Evolutionary conservation across 2,888 invertebrate species (phyloP).

Genomic region (Endomychus coccineus): DNA sequence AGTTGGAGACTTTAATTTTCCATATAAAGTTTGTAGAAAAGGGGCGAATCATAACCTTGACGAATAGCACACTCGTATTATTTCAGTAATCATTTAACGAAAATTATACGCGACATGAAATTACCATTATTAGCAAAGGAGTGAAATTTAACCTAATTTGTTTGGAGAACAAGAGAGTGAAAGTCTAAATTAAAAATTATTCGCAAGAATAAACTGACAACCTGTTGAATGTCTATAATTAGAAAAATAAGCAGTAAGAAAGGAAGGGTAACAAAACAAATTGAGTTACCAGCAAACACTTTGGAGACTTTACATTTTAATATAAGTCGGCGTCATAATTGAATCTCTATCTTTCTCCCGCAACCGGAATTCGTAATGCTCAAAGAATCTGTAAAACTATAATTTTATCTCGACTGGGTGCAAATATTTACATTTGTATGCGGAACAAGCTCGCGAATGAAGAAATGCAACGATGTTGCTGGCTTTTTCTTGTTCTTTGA

Average conservation of each 20-base stretch:
- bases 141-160: too few relatives aligned
- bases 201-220: conserved; percentile 30
- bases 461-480: too few relatives aligned
- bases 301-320: conserved; percentile 38
- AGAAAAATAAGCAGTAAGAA: conserved; percentile 34
- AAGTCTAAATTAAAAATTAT: conserved; percentile 38
- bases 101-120: too few relatives aligned
- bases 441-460: conserved; percentile 24
- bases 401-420: conserved; percentile 30
- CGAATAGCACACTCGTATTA: too few relatives aligned
- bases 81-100: too few relatives aligned
- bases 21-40: too few relatives aligned
- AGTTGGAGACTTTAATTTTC: too few relatives aligned
- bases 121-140: too few relatives aligned
- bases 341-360: conserved; percentile 23
- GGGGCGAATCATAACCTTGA: too few relatives aligned
- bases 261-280: conserved; percentile 39
- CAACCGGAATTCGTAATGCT: neutral
- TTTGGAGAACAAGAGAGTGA: too few relatives aligned
- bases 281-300: conserved; percentile 41
- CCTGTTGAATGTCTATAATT: conserved; percentile 36
- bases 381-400: conserved; percentile 32
- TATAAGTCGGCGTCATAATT: conserved; percentile 34
- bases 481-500: too few relatives aligned
- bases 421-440: conserved; percentile 32